phyloP scores from a whole-genome alignment of 2,113 vertebrate species.

The Rhabdomys dilectus region DNA sequence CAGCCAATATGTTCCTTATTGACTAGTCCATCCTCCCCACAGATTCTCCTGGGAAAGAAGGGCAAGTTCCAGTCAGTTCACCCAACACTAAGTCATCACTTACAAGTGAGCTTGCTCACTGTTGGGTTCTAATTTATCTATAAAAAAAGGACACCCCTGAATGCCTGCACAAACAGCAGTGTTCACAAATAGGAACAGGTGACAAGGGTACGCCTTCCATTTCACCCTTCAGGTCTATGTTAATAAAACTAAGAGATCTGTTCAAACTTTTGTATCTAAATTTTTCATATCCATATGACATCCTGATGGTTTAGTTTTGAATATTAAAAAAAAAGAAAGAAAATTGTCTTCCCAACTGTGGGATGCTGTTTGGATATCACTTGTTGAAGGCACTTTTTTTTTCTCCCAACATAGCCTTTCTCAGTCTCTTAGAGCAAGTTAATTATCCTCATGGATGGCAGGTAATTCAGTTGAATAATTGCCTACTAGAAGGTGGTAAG shows the following conservation, averaged over 20 bases:
- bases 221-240: background rate
- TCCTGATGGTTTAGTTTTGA: background rate
- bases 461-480: slow-evolving; percentile 12
- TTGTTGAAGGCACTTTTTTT: background rate
- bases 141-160: background rate
- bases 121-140: slow-evolving; percentile 24
- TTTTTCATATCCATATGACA: background rate
- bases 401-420: background rate
- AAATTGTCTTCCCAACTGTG: background rate
- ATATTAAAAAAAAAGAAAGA: background rate
- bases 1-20: background rate
- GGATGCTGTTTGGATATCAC: background rate
- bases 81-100: background rate
- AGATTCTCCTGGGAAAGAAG: background rate
- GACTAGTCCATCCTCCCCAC: background rate
- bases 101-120: background rate
- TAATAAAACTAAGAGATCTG: slow-evolving; percentile 10
- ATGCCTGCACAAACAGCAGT: background rate
- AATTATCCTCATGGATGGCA: background rate
- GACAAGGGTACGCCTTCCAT: background rate
- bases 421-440: background rate
- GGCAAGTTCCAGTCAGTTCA: background rate
- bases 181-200: background rate
- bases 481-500: background rate
- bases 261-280: background rate